These are phyloP conservation scores for Geococcyx californianus DNA, from an alignment of 2,113 vertebrate species.

Conservation along the genomic window DNA sequence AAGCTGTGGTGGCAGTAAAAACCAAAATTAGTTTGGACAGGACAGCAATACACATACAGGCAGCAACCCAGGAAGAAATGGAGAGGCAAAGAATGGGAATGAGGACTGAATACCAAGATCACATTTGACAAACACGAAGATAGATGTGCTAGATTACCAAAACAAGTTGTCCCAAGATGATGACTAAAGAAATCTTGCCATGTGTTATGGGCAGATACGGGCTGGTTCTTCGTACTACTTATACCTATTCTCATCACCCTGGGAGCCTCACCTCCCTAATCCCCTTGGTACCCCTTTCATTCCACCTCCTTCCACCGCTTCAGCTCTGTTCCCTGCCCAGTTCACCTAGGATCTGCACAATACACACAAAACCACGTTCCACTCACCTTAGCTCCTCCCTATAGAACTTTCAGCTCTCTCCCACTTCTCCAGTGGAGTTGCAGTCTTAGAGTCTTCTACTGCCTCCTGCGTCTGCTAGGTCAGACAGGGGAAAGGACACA, in stretches of 20 bases:
- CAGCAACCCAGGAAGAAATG: neutral
- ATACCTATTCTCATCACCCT: neutral
- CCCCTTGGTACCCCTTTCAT: neutral
- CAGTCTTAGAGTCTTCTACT: neutral
- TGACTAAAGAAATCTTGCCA: neutral
- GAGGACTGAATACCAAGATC: neutral
- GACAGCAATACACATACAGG: neutral
- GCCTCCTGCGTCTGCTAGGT: neutral
- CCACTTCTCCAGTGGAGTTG: neutral
- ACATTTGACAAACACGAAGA: neutral
- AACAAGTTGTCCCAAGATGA: neutral
- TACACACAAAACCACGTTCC: fast-evolving
- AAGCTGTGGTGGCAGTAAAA: neutral
- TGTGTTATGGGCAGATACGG: neutral
- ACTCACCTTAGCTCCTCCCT: neutral
- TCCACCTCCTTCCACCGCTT: neutral
- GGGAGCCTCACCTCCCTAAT: neutral
- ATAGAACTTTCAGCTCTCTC: fast-evolving
- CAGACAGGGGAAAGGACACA: neutral
- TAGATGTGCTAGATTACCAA: neutral
- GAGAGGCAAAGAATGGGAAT: neutral
- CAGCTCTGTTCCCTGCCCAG: neutral
- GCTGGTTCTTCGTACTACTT: neutral
- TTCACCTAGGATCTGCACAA: neutral
- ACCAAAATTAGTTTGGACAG: neutral